Conservation (phyloP, 1,140 invertebrate species). For the Conopomorpha cramerella region DNA sequence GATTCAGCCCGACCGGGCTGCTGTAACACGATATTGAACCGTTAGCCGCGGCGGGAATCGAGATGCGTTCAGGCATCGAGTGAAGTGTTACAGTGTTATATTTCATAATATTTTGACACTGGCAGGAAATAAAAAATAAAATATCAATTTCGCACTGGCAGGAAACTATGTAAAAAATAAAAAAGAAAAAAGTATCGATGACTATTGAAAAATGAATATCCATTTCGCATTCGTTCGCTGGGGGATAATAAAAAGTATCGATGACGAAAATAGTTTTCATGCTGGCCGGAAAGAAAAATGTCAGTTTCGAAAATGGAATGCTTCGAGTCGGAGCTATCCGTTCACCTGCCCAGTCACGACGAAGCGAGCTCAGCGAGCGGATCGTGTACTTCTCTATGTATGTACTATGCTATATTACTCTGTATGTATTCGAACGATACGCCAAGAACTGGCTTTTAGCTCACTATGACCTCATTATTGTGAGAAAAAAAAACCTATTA, state of each 20-base stretch:
- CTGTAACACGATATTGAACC: too few species aligned
- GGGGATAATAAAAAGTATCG: too few species aligned
- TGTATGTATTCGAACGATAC: constrained; percentile 19
- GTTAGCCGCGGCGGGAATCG: constrained; percentile 17
- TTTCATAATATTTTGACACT: constrained; percentile 47
- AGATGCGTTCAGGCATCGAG: constrained; percentile 4
- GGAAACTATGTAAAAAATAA: too few species aligned
- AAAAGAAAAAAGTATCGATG: too few species aligned
- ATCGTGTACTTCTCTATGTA: constrained; percentile 14
- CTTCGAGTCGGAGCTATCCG: constrained; percentile 5
- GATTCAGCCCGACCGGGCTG: too few species aligned
- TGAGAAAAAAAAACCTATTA: constrained; percentile 19
- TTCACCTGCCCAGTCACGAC: constrained; percentile 20
- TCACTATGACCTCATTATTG: constrained; percentile 27
- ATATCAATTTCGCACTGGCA: too few species aligned
- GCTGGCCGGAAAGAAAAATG: too few species aligned
- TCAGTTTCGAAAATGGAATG: constrained; percentile 15
- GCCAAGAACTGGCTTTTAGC: constrained; percentile 15
- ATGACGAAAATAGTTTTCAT: too few species aligned
- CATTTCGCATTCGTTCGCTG: too few species aligned
- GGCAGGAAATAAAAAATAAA: constrained; percentile 11
- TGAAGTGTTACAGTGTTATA: too few species aligned
- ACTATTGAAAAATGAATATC: too few species aligned
- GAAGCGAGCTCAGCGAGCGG: constrained; percentile 15
- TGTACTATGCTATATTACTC: constrained; percentile 12